These are phyloP conservation scores for Micromussa lordhowensis DNA, from an alignment of 92 coral and sea anemone species.

Conservation along the genomic window DNA sequence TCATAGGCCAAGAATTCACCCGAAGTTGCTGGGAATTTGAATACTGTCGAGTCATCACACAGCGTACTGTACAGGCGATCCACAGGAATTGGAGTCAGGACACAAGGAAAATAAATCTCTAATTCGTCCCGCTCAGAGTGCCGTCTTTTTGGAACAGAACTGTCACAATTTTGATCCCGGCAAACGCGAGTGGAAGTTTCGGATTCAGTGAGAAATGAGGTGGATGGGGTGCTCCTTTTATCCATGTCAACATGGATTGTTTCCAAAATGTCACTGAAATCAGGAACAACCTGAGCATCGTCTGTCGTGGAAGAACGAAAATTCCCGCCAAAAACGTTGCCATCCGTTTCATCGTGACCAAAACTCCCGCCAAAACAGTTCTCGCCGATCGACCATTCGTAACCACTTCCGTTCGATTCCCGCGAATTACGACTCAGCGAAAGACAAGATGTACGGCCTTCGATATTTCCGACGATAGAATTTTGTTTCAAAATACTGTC, in stretches of 20 bases:
- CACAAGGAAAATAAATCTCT: slow-evolving; percentile 77
- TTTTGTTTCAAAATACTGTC: slow-evolving; percentile 12
- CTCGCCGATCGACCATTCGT: slow-evolving; percentile 21
- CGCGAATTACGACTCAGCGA: slow-evolving; percentile 20
- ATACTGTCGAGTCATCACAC: slow-evolving; percentile 59
- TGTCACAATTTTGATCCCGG: slow-evolving; percentile 26
- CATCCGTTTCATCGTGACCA: slow-evolving; percentile 26
- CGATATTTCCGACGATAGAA: not conserved
- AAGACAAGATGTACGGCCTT: not conserved
- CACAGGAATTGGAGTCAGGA: slow-evolving; percentile 77
- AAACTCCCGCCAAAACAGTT: slow-evolving; percentile 54
- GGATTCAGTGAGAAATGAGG: slow-evolving; percentile 17
- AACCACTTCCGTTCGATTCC: slow-evolving; percentile 36
- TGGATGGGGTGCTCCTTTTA: not conserved
- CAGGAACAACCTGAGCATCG: slow-evolving; percentile 68
- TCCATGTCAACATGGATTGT: slow-evolving; percentile 20
- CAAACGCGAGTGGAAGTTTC: not conserved
- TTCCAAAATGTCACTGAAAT: slow-evolving; percentile 57
- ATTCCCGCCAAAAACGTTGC: slow-evolving; percentile 43
- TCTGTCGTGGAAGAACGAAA: slow-evolving; percentile 24
- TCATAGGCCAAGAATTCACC: slow-evolving; percentile 20
- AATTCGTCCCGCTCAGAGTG: slow-evolving; percentile 65
- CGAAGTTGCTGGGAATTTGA: slow-evolving; percentile 60
- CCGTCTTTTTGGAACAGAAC: slow-evolving; percentile 28
- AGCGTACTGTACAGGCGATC: slow-evolving; percentile 83